phyloP scores from a whole-genome alignment of 92 coral and sea anemone species.

The Pocillopora grandis region DNA sequence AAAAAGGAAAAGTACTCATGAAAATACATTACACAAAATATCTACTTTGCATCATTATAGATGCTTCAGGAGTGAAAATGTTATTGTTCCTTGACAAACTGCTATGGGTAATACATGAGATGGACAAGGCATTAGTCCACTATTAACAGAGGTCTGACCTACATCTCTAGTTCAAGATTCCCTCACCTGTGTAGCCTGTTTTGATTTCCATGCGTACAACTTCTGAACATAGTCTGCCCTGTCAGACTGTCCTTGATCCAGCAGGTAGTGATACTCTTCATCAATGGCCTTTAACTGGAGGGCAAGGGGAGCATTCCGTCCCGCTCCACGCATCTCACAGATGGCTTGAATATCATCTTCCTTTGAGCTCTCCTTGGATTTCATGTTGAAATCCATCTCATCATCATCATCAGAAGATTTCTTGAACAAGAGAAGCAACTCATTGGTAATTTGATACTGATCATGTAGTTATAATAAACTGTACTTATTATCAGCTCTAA shows the following conservation, averaged over 20 bases:
- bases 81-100: no score
- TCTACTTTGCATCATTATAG: no score
- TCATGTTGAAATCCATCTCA: conserved; percentile 84
- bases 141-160: no score
- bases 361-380: conserved; percentile 89
- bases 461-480: not conserved
- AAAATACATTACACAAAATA: no score
- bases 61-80: no score
- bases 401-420: conserved; percentile 67
- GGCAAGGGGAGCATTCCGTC: conserved; percentile 81
- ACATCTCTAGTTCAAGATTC: not conserved
- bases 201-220: conserved; percentile 89
- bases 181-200: conserved; percentile 83
- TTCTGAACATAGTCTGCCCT: conserved; percentile 95
- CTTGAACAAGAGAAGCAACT: conserved; percentile 33
- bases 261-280: conserved; percentile 89
- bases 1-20: no score
- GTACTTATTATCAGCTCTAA: not conserved
- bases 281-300: conserved; percentile 93
- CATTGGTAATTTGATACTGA: no score
- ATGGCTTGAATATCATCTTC: conserved; percentile 96
- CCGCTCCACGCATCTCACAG: conserved; percentile 93
- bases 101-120: no score
- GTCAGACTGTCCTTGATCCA: conserved; percentile 93
- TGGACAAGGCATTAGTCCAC: no score